Conservation (phyloP, 2,888 invertebrate genomes). For the Cenopis cana region DNA sequence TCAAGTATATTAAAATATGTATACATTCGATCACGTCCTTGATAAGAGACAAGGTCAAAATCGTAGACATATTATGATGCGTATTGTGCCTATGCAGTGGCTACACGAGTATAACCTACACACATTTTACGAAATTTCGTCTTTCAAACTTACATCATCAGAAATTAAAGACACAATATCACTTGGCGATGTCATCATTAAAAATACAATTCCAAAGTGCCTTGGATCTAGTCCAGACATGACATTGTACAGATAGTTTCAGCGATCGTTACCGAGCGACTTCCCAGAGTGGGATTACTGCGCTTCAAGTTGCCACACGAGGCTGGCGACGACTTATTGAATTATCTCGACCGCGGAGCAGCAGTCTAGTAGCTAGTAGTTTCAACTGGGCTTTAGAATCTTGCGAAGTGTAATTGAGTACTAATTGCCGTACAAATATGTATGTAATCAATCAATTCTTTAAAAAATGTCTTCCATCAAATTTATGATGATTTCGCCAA, state of each 20-base stretch:
- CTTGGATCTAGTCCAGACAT: not conserved
- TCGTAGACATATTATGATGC: too few species aligned
- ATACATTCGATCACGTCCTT: too few species aligned
- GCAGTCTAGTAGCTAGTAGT: not conserved
- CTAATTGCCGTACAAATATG: too few species aligned
- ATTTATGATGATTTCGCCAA: too few species aligned
- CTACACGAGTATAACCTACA: too few species aligned
- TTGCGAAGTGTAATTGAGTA: not conserved
- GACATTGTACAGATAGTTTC: slow-evolving; percentile 5
- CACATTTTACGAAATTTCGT: too few species aligned
- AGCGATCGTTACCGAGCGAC: slow-evolving; percentile 14
- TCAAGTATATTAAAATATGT: too few species aligned
- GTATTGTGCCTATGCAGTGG: too few species aligned
- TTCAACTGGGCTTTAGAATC: not conserved
- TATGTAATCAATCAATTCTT: too few species aligned
- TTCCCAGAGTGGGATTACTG: slow-evolving; percentile 18
- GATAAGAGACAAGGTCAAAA: too few species aligned
- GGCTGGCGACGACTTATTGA: slow-evolving; percentile 25
- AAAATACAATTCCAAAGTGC: not conserved
- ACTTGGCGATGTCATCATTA: not conserved
- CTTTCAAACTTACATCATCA: too few species aligned
- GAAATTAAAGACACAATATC: not conserved
- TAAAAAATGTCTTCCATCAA: too few species aligned
- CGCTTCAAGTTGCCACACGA: slow-evolving; percentile 32
- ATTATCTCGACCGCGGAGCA: slow-evolving; percentile 8